Conservation (phyloP, 2,888 invertebrate species). For the Eupeodes latifasciatus region DNA sequence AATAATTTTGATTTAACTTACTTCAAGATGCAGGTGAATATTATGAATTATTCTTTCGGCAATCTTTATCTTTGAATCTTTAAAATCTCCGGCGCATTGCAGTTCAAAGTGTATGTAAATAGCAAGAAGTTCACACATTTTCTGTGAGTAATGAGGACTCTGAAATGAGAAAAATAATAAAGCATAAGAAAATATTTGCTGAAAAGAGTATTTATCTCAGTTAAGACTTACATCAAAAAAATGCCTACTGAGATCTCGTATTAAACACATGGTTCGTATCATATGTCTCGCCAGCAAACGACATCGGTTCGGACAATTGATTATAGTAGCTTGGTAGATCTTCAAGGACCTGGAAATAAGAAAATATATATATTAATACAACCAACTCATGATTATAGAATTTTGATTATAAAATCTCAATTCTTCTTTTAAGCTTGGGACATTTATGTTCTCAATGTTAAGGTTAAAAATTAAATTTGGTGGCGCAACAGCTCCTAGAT, state of each 20-base stretch:
- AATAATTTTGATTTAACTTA: neutral
- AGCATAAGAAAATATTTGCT: neutral
- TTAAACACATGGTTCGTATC: constrained; percentile 6
- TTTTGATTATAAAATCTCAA: neutral
- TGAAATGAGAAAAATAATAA: neutral
- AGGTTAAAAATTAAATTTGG: no score
- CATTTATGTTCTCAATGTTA: no score
- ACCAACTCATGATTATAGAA: neutral
- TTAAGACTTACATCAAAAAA: constrained; percentile 29
- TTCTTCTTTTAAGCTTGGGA: no score
- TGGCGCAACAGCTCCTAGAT: no score
- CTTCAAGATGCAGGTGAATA: constrained; percentile 50
- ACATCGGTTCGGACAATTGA: constrained; percentile 35
- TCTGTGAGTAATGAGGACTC: constrained; percentile 45
- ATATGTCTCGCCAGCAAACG: constrained; percentile 29
- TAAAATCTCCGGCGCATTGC: constrained; percentile 24
- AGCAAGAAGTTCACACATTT: constrained; percentile 50
- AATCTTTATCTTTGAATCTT: constrained; percentile 40
- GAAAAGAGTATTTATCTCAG: neutral
- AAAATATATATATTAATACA: neutral
- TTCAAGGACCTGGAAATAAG: neutral
- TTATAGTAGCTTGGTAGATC: constrained; percentile 4
- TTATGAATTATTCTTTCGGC: constrained; percentile 61
- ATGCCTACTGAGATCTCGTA: constrained; percentile 26
- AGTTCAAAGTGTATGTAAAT: constrained; percentile 58